Evolutionary conservation across 2,797 vertebrate species (phyloP).

Genomic region (Chelonia mydas): DNA sequence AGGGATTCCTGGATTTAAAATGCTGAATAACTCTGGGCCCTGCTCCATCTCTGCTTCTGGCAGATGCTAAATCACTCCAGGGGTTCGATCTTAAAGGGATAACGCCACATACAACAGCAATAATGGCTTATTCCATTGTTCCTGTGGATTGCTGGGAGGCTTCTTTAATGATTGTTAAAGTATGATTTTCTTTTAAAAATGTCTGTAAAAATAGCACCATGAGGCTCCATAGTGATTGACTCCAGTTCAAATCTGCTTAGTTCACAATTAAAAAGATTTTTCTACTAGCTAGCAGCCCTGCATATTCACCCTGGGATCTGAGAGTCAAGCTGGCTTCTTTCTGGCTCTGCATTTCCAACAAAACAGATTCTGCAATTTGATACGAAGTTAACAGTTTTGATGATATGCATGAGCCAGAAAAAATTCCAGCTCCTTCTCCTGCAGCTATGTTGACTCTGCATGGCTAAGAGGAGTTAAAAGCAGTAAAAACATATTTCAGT

Average conservation of each 20-base stretch:
- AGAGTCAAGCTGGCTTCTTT: background rate
- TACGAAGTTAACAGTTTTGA: background rate
- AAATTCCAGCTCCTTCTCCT: background rate
- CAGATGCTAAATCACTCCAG: background rate
- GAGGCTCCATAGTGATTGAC: background rate
- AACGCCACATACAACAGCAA: fast-evolving
- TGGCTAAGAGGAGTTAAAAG: background rate
- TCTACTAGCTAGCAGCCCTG: background rate
- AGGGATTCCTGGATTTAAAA: background rate
- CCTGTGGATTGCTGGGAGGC: background rate
- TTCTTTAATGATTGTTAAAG: background rate
- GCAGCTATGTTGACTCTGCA: background rate
- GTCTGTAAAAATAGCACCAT: background rate
- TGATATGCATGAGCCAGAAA: background rate
- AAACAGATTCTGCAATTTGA: background rate
- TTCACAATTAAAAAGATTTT: background rate
- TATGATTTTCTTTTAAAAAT: background rate
- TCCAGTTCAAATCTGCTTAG: background rate
- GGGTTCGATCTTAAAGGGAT: background rate
- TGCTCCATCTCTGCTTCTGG: background rate
- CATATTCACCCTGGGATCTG: background rate
- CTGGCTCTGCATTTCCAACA: background rate
- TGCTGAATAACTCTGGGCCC: fast-evolving
- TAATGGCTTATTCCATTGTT: background rate
- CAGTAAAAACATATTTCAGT: background rate